Conservation (phyloP, 2,797 vertebrate species). For the Pipistrellus pipistrellus region DNA sequence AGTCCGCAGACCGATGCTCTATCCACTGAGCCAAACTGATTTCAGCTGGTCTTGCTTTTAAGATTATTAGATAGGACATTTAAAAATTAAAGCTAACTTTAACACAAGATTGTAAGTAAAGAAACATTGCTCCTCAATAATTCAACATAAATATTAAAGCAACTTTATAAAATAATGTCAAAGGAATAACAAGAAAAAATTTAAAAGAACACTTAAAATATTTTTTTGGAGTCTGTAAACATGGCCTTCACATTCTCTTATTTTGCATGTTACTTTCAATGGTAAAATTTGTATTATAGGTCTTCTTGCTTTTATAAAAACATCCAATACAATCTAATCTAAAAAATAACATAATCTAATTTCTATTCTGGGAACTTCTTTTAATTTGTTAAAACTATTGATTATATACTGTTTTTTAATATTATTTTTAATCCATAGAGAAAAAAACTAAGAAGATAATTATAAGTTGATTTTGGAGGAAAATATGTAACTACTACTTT, state of each 20-base stretch:
- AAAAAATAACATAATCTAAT: background rate
- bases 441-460: background rate
- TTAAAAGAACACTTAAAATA: no score
- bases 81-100: no score
- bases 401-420: background rate
- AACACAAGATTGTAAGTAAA: no score
- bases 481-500: background rate
- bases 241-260: background rate
- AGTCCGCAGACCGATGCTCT: no score
- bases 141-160: no score
- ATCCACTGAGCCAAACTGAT: no score
- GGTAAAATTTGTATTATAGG: background rate
- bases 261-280: background rate
- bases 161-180: no score
- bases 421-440: background rate
- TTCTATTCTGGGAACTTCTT: background rate
- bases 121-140: no score
- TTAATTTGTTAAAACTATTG: background rate
- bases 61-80: background rate
- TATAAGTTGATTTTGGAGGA: background rate
- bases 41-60: background rate
- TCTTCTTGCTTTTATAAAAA: conserved; percentile 20
- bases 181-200: no score
- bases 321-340: background rate
- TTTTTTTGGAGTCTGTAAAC: background rate